Evolutionary conservation across 2,888 invertebrate genomes (phyloP), one percentile per base, ranked within the genome.

Genomic region (Aporophyla nigra): DNA sequence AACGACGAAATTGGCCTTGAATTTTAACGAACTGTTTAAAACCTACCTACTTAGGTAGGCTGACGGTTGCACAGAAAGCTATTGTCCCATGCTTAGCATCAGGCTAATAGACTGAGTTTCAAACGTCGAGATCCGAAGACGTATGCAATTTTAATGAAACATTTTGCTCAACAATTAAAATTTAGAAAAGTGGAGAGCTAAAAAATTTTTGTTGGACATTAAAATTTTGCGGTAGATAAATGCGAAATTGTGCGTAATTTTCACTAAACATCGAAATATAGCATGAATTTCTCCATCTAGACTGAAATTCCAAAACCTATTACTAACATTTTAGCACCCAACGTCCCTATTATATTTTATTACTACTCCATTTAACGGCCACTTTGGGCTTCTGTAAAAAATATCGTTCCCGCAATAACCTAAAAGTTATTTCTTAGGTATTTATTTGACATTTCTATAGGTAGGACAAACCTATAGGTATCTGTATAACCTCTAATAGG

Each of bases 381-480:
- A 59, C 58, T 83, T 79, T 33, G 63, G 49, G 63, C 10, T 58
- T 58, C 51, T 54, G 63, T 77, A 69, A 79, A 79, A 78, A 83
- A 79, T 83, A 82, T 78, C 62, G 56, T 63, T 68, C 12, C 33
- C n/a, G 0, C 68, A 63, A n/a, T 63, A 46, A 68, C 40, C 33
- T 58, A 27, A 58, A 54, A 75, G 24, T 82, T 68, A 82, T 63
- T 63, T 24, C 61, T 33, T 27, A 46, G 46, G 24, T 24, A 49
- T 40, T 2, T 10, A 10, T 2, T 12, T 59, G 21, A 59, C 33
- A 59, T 33, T 21, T 21, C 21, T 59, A 33, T 33, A 33, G 33
- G 33, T 33, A 33, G 33, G 33, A 33, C 33, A 51, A 51, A 51
- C 51, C 6, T 51, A 19, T 19, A 51, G 16, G 0, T 16, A 16